Base-by-base conservation (phyloP, 2,888 invertebrate species). In the Xestia xanthographa region DNA sequence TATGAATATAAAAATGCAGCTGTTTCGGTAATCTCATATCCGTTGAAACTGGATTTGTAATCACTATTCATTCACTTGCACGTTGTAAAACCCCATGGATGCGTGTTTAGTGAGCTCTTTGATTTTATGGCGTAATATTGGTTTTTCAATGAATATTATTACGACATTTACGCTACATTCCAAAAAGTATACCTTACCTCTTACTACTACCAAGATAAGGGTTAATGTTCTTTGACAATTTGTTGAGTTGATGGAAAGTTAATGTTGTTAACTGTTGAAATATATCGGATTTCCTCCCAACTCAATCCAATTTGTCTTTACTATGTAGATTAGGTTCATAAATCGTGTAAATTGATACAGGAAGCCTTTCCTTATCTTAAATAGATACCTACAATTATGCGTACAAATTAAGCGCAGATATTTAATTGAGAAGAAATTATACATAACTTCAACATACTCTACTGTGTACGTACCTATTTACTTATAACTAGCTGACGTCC, bases 1-100 rank as follows among this genome's bases (percentile, higher is more conserved):
- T 69, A 77, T 72, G 62, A 68, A 80, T 80, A 71, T 77, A 70
- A 71, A 73, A 56, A 79, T 65, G 75, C 80, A 77, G 60, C 75
- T 81, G 79, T 82, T 79, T 82, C 62, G 66, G 53, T 77, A 53
- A 76, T 77, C 77, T 72, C 68, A 79, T 88, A 79, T 88, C 85
- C 86, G 84, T 80, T 85, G 22, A 68, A 89, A 84, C 87, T 79
- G 66, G 85, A 80, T 79, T 82, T 85, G 86, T 85, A 86, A 89
- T 89, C 73, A 86, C 70, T 45, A 74, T 70, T 76, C 68, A 75
- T 77, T 77, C 75, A 85, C 73, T 84, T 85, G 77, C 82, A 75
- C 66, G 80, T 78, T 80, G 73, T 86, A 85, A 77, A 85, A 85
- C 76, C 69, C 70, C 65, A 50, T 75, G 77, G 58, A 72, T 58